phyloP scores from a whole-genome alignment of 1,140 invertebrate genomes.

The Helicoverpa armigera region DNA sequence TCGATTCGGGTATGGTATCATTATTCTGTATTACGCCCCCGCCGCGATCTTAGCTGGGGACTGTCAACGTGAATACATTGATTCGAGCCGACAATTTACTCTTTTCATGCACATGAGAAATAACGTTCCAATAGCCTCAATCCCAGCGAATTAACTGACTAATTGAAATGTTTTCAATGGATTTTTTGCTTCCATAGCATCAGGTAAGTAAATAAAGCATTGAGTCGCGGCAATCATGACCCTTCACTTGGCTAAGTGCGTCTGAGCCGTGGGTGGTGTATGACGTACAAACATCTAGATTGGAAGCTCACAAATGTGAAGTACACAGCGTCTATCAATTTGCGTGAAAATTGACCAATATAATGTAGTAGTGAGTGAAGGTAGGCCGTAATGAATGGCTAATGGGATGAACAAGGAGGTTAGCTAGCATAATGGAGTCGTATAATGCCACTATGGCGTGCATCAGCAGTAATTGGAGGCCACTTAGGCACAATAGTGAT shows the following conservation, averaged over 20 bases:
- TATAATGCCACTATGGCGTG: slow-evolving; percentile 2
- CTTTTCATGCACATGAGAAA: slow-evolving; percentile 10
- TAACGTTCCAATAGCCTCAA: neutral
- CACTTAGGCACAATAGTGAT: slow-evolving; percentile 21
- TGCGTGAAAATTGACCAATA: neutral
- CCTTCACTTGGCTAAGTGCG: neutral
- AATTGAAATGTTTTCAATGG: slow-evolving; percentile 20
- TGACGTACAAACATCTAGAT: neutral
- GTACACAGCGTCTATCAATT: neutral
- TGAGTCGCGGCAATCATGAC: neutral
- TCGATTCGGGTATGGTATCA: slow-evolving; percentile 59
- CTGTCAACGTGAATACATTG: slow-evolving; percentile 25
- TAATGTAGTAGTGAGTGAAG: no score
- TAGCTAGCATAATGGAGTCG: slow-evolving; percentile 5
- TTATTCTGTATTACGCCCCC: slow-evolving; percentile 49
- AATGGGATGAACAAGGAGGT: neutral
- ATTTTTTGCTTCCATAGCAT: neutral
- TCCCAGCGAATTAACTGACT: neutral
- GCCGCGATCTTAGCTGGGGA: neutral
- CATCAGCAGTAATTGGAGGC: slow-evolving; percentile 10
- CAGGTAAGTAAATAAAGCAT: neutral
- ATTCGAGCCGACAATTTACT: slow-evolving; percentile 8
- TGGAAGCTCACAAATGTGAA: no score
- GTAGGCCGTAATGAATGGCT: neutral
- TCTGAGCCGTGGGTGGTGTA: neutral